phyloP scores from a whole-genome alignment of 2,888 invertebrate species.

The Drosophila monieri region DNA sequence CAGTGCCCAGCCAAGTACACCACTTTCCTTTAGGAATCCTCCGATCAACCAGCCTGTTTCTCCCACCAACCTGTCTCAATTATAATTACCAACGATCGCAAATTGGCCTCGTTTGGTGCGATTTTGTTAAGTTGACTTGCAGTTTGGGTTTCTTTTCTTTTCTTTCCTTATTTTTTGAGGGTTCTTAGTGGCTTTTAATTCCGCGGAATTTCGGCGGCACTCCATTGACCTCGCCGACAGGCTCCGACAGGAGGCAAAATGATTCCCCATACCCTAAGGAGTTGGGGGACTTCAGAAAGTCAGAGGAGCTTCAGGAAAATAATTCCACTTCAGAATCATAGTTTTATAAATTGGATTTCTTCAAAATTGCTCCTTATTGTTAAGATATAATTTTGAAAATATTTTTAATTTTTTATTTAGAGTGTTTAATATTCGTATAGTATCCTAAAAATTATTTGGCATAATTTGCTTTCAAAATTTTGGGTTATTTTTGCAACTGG shows the following conservation, averaged over 20 bases:
- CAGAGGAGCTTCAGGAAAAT: background rate
- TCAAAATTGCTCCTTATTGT: background rate
- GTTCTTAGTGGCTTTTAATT: conserved; percentile 50
- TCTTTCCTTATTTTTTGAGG: conserved; percentile 3
- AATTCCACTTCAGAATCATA: too few species aligned
- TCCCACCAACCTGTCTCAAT: conserved; percentile 26
- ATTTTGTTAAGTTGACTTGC: conserved; percentile 20
- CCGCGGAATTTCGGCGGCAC: conserved; percentile 67
- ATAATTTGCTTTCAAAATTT: conserved; percentile 27
- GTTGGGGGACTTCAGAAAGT: background rate
- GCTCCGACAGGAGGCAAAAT: conserved; percentile 29
- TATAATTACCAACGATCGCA: conserved; percentile 66
- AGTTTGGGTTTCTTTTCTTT: conserved; percentile 13
- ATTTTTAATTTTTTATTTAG: background rate
- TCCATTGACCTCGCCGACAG: conserved; percentile 60
- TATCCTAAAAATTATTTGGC: background rate
- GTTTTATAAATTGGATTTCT: too few species aligned
- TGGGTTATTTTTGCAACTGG: conserved; percentile 49
- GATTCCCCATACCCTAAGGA: conserved; percentile 46
- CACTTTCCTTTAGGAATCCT: conserved; percentile 12
- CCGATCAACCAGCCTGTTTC: background rate
- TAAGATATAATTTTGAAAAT: background rate
- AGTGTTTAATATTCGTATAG: conserved; percentile 10
- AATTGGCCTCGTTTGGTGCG: conserved; percentile 55
- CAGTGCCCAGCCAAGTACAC: conserved; percentile 44